Evolutionary conservation across 2,888 invertebrate species (phyloP).

Genomic region (Mythimna impura): DNA sequence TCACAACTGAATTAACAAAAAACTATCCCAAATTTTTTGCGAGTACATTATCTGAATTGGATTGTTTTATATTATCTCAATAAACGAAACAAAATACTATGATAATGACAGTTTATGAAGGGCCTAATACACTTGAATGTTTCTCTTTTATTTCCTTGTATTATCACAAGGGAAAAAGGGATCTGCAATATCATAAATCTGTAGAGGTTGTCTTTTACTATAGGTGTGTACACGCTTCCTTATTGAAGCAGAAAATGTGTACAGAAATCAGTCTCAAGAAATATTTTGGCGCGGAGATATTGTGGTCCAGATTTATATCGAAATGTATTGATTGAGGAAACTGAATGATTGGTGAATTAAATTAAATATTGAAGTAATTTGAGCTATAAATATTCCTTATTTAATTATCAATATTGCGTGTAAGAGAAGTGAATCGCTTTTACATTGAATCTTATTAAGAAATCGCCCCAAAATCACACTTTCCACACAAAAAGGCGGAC

Average conservation of each 20-base stretch:
- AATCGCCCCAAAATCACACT: conserved; percentile 14
- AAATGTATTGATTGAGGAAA: conserved; percentile 34
- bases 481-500: conserved; percentile 22
- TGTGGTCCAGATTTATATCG: conserved; percentile 6
- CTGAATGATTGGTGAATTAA: neutral
- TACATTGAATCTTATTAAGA: conserved; percentile 1
- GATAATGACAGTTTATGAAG: conserved; percentile 7
- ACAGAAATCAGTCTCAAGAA: conserved; percentile 26
- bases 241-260: conserved; percentile 40
- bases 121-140: conserved; percentile 31
- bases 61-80: neutral
- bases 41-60: neutral
- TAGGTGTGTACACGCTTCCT: conserved; percentile 12
- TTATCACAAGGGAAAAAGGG: conserved; percentile 40
- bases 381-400: neutral
- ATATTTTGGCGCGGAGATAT: conserved; percentile 12
- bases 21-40: too few relatives aligned
- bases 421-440: neutral
- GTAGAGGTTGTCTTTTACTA: conserved; percentile 20
- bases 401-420: neutral
- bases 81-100: conserved; percentile 11
- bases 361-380: neutral
- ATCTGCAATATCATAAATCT: conserved; percentile 55
- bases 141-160: conserved; percentile 30
- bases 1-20: neutral